These are phyloP conservation scores for Plodia interpunctella DNA, from an alignment of 1,140 invertebrate species.

Conservation along the genomic window DNA sequence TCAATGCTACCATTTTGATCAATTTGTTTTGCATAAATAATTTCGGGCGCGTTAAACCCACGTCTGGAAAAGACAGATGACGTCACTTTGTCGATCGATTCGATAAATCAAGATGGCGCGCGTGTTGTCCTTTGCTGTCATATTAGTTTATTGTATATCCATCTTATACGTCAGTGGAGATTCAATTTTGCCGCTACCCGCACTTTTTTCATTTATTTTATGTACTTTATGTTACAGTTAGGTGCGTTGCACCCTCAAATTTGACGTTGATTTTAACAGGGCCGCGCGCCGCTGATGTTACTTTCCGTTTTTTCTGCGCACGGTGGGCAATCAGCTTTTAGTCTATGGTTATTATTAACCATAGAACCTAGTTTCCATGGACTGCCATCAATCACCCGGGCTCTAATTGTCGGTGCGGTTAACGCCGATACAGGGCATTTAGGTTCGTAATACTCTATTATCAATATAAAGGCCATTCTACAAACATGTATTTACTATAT, in stretches of 20 bases:
- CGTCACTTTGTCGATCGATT: constrained; percentile 24
- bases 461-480: background rate
- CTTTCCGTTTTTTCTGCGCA: too few relatives aligned
- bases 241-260: constrained; percentile 13
- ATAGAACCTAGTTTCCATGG: background rate
- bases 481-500: too few relatives aligned
- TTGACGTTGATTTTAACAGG: too few relatives aligned
- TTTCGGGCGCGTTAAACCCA: background rate
- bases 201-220: constrained; percentile 34
- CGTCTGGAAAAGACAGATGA: constrained; percentile 29
- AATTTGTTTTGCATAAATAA: constrained; percentile 6
- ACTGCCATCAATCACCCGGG: background rate
- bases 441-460: background rate
- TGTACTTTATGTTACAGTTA: constrained; percentile 35
- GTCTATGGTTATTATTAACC: background rate
- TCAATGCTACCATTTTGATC: background rate
- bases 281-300: too few relatives aligned
- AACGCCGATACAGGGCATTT: constrained; percentile 1
- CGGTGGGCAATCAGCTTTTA: too few relatives aligned
- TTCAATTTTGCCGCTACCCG: constrained; percentile 32
- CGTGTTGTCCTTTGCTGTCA: constrained; percentile 19
- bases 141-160: constrained; percentile 10
- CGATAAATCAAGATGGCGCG: constrained; percentile 41
- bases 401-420: background rate
- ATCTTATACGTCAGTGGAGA: constrained; percentile 19